Base-by-base conservation (phyloP, 1,140 invertebrate genomes). In the Drosophila kurseongensis region DNA sequence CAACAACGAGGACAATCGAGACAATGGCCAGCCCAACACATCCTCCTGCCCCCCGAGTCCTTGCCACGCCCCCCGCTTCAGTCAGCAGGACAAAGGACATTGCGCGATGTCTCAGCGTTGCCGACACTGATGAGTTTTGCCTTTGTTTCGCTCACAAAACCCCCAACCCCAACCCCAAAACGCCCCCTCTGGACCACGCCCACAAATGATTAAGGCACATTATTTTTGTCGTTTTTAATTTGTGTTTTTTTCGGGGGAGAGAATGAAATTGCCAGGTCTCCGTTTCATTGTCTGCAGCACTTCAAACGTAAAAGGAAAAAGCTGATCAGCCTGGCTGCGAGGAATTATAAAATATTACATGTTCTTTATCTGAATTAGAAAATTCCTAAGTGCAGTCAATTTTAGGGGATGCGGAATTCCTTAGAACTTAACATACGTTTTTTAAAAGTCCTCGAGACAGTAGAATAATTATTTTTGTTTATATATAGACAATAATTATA, bases 221-320 rank as follows among this genome's bases (percentile, higher is more conserved):
- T 74, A 78, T 86, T 85, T 83, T 88, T 88, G 84, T 88, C 84
- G 84, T 83, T 89, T 83, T 88, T 88, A 88, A 88, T 88, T 88
- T 89, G 80, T 77, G 68, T 73, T 60, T 75, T 60, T 52, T 58
- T 65, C 16, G 38, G 35, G 36, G 32, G 10, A 35, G 38, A 59
- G 36, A 63, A 61, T 73, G 74, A 74, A 86, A 86, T 82, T 81
- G 69, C 82, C 72, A 73, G 51, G 45, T 40, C 65, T 36, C 42
- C 14, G n/a, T 60, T 16, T 62, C 82, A 78, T 89, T 89, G 84
- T 88, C 66, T 80, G 66, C 56, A 61, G 59, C 65, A 89, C 84
- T 80, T 84, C 80, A 89, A 84, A 88, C 79, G 72, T 82, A 16
- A 83, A 63, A 61, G 38, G 48, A 48, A 38, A 27, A 44, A 32